Conservation (phyloP, 2,888 invertebrate genomes). For the Hypsopygia costalis region DNA sequence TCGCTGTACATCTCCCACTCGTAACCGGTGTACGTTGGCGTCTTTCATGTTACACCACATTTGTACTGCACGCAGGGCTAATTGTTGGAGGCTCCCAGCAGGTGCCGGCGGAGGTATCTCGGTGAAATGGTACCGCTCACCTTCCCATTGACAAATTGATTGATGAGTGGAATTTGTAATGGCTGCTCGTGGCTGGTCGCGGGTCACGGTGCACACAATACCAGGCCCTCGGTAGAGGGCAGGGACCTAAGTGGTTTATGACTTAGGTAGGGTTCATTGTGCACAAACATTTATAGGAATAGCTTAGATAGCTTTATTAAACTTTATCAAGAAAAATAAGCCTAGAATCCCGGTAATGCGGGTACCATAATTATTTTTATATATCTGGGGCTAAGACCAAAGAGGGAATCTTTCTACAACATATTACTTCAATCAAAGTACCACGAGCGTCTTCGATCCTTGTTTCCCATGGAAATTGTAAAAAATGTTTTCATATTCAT, state of each 20-base stretch:
- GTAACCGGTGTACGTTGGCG: not conserved
- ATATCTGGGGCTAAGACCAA: no score
- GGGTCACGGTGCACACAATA: slow-evolving; percentile 21
- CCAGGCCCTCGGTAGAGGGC: not conserved
- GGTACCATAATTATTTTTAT: no score
- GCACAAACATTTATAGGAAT: no score
- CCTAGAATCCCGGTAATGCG: no score
- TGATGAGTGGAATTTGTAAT: slow-evolving; percentile 38
- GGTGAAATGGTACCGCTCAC: slow-evolving; percentile 30
- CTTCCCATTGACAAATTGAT: slow-evolving; percentile 66
- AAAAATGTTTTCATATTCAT: no score
- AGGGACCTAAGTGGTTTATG: not conserved
- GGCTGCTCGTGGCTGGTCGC: slow-evolving; percentile 13
- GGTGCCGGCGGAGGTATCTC: slow-evolving; percentile 23
- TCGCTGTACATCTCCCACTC: slow-evolving; percentile 27
- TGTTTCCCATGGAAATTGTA: no score
- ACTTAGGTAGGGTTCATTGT: no score
- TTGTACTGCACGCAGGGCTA: not conserved
- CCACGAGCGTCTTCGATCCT: no score
- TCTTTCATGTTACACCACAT: not conserved
- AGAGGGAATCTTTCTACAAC: no score
- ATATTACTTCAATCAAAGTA: no score
- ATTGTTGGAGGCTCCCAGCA: not conserved
- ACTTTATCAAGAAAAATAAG: no score
- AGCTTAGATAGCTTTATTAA: no score